Conservation (phyloP, 2,888 invertebrate genomes). For the Euzophera pinguis region DNA sequence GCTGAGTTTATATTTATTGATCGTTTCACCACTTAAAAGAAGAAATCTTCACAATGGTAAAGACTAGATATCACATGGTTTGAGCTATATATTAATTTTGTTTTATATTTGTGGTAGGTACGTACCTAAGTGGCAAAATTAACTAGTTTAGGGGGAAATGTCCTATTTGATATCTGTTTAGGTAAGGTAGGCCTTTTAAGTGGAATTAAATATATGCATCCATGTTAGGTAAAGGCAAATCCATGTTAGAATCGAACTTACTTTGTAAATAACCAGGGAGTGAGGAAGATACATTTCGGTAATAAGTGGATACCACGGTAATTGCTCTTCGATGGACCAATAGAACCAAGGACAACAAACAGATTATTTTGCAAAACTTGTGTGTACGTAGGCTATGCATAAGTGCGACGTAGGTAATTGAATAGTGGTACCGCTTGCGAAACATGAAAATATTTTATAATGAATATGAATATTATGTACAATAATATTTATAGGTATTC, state of each 20-base stretch:
- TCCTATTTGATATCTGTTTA: conserved; percentile 15
- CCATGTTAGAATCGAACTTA: background rate
- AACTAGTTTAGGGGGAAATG: conserved; percentile 23
- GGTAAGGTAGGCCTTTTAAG: too few relatives aligned
- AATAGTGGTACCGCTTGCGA: conserved; percentile 16
- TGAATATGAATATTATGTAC: conserved; percentile 15
- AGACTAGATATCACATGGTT: conserved; percentile 79
- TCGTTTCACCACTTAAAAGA: conserved; percentile 28
- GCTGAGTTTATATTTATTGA: background rate
- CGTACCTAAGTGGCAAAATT: conserved; percentile 21
- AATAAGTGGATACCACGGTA: too few relatives aligned
- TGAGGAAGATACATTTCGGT: conserved; percentile 20
- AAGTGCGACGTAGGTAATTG: conserved; percentile 8
- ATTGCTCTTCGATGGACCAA: too few relatives aligned
- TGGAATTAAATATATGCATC: too few relatives aligned
- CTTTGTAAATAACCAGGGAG: background rate
- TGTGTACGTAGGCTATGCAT: conserved; percentile 16
- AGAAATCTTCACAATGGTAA: conserved; percentile 51
- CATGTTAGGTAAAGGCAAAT: too few relatives aligned
- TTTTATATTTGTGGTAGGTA: conserved; percentile 29
- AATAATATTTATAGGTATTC: conserved; percentile 4
- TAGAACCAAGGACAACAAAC: too few relatives aligned
- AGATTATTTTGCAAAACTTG: too few relatives aligned
- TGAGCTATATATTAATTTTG: conserved; percentile 67
- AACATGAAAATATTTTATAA: conserved; percentile 14